Evolutionary conservation across 2,797 vertebrate species (phyloP), one percentile per base, ranked within the genome.

Genomic region (Macropodus opercularis): DNA sequence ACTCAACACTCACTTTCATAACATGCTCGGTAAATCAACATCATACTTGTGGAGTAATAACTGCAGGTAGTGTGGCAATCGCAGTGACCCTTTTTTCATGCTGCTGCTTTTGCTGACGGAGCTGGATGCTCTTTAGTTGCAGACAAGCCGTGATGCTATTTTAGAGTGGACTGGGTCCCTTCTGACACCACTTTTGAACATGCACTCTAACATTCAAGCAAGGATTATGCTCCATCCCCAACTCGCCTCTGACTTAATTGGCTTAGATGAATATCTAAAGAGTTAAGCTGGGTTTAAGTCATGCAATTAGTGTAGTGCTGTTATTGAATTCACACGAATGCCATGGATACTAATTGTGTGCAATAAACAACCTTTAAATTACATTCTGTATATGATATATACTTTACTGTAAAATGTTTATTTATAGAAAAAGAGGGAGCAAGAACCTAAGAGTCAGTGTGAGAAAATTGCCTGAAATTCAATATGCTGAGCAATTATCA

Each of bases 401-500:
- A 77, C 51, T 70, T 65, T 86, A 77, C 67, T 60, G 71, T 85
- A 66, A 79, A 83, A 85, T 88, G 78, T 89, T 85, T 88, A 87
- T 89, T 87, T 87, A 80, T 87, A 81, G 66, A 84, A 84, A n/a
- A 68, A 64, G 40, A 64, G 17, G 22, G 47, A 42, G 75, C 48
- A 47, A 63, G 56, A 65, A 76, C 56, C 40, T 31, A 63, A 49
- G 69, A 73, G 57, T 49, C 17, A 17, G 63, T 68, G 71, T 69
- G 60, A 83, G 85, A 89, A 92, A 85, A 92, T 85, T 83, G 85
- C 81, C 62, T 49, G 57, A 83, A 90, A 90, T 90, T 92, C 89
- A 89, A 91, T 92, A 91, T 89, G 90, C 87, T 85, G 79, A 87
- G 86, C 89, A 92, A 92, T 92, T 93, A 92, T 92, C 86, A 89